These are phyloP conservation scores for Hemiprocne comata DNA, from an alignment of 2,113 vertebrate genomes.

Conservation along the genomic window DNA sequence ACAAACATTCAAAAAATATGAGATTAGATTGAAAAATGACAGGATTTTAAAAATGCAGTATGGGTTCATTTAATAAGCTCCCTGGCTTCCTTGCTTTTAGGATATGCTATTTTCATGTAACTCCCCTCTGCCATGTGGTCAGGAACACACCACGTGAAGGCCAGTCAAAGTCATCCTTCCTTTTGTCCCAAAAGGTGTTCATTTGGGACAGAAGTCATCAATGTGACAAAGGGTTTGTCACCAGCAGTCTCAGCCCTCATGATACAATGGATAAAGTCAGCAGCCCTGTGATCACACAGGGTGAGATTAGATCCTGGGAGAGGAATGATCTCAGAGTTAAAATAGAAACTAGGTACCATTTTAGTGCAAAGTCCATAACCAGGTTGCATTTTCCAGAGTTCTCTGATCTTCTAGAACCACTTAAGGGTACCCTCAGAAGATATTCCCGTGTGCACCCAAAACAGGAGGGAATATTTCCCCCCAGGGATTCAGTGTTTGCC, in stretches of 20 bases:
- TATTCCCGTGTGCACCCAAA: background rate
- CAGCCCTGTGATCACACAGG: background rate
- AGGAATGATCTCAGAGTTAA: background rate
- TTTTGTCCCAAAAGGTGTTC: background rate
- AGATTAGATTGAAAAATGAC: background rate
- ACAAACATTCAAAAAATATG: background rate
- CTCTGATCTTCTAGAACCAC: background rate
- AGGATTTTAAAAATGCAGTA: background rate
- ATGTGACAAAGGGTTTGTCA: background rate
- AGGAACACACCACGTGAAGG: background rate
- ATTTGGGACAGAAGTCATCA: background rate
- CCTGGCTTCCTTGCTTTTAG: background rate
- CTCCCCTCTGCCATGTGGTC: background rate
- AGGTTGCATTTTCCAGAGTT: background rate
- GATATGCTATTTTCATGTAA: background rate
- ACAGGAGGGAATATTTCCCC: background rate
- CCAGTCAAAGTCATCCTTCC: background rate
- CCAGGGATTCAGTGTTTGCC: background rate
- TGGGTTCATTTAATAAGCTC: background rate
- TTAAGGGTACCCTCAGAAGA: background rate
- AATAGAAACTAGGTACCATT: background rate
- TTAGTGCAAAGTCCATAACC: background rate
- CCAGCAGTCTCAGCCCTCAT: background rate
- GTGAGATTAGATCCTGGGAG: background rate
- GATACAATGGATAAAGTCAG: fast-evolving